Evolutionary conservation across 2,797 vertebrate genomes (phyloP).

Genomic region (Podarcis siculus): DNA sequence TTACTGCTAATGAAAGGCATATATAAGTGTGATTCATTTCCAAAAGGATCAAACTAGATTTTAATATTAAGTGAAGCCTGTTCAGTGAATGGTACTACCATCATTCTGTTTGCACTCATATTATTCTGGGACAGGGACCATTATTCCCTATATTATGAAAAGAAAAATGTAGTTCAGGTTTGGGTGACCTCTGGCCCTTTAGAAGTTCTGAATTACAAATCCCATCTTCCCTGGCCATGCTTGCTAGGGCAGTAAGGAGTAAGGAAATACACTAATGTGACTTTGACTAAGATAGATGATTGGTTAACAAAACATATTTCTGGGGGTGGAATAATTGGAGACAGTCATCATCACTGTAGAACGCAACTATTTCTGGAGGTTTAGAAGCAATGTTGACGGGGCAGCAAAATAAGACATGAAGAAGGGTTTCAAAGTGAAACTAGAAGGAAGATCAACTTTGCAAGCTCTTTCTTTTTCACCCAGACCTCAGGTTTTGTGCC

Average conservation of each 20-base stretch:
- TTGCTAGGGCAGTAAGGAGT: no score
- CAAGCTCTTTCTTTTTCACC: neutral
- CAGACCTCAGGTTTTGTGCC: slow-evolving; percentile 3
- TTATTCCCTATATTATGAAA: neutral
- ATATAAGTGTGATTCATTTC: slow-evolving; percentile 34
- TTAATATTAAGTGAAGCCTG: neutral
- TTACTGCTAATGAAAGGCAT: neutral
- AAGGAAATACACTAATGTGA: no score
- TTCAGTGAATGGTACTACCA: neutral
- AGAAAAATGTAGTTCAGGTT: neutral
- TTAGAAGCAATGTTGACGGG: neutral
- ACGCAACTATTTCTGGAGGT: neutral
- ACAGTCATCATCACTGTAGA: neutral
- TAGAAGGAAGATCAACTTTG: neutral
- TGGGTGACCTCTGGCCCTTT: neutral
- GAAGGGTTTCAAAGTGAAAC: slow-evolving; percentile 39
- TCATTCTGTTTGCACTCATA: neutral
- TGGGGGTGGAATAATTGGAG: neutral
- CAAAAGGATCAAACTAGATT: neutral
- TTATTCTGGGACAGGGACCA: neutral
- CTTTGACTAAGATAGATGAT: no score
- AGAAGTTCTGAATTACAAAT: no score
- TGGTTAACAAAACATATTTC: no score
- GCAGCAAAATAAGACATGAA: slow-evolving; percentile 2
- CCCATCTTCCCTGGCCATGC: no score